These are phyloP conservation scores for Xestobium rufovillosum DNA, from an alignment of 2,888 invertebrate genomes.

Conservation along the genomic window DNA sequence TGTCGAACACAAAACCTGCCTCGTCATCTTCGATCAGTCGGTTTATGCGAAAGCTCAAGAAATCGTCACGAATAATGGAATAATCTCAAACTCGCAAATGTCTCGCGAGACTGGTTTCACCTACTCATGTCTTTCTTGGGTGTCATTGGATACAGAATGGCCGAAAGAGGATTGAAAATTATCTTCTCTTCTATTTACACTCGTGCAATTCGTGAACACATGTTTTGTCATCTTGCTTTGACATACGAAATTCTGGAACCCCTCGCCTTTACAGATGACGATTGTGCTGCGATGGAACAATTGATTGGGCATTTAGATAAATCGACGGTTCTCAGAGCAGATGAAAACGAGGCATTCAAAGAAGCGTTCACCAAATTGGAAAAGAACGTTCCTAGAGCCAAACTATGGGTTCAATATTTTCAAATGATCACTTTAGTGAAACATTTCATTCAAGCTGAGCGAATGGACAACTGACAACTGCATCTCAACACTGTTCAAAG, in stretches of 20 bases:
- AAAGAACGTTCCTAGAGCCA: constrained; percentile 24
- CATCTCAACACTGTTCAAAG: constrained; percentile 28
- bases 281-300: constrained; percentile 16
- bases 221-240: constrained; percentile 22
- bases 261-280: constrained; percentile 14
- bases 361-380: constrained; percentile 17
- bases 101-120: constrained; percentile 22
- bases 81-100: constrained; percentile 8
- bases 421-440: constrained; percentile 28
- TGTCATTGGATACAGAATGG: constrained; percentile 23
- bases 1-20: constrained; percentile 23
- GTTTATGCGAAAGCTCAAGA: constrained; percentile 25
- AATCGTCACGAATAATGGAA: constrained; percentile 22
- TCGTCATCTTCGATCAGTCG: constrained; percentile 21
- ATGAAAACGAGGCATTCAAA: constrained; percentile 15
- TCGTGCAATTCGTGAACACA: constrained; percentile 28
- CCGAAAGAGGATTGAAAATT: constrained; percentile 23
- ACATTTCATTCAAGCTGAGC: constrained; percentile 31
- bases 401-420: constrained; percentile 29
- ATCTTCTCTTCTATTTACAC: constrained; percentile 19
- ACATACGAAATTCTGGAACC: constrained; percentile 12
- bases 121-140: constrained; percentile 21
- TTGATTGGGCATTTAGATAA: constrained; percentile 16
- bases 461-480: constrained; percentile 28
- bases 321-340: constrained; percentile 14